phyloP scores from a whole-genome alignment of 2,888 invertebrate genomes.

The Arctia plantaginis region DNA sequence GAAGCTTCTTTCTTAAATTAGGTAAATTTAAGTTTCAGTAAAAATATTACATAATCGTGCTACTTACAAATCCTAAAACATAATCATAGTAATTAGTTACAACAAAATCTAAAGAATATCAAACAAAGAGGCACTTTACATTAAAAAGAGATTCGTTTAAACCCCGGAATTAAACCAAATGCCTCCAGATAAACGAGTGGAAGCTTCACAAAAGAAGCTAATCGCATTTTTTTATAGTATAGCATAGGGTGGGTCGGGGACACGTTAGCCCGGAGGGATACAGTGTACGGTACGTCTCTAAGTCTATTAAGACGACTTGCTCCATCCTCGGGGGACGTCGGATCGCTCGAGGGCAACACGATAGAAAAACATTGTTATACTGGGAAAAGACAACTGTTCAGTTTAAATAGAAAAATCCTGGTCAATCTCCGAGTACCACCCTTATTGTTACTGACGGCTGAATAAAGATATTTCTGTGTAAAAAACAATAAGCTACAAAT shows the following conservation, averaged over 20 bases:
- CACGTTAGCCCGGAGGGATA: slow-evolving; percentile 74
- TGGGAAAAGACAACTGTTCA: slow-evolving; percentile 77
- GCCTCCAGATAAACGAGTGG: slow-evolving; percentile 59
- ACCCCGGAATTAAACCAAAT: slow-evolving; percentile 52
- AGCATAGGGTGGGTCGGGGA: slow-evolving; percentile 68
- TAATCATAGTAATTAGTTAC: slow-evolving; percentile 52
- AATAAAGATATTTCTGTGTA: slow-evolving; percentile 57
- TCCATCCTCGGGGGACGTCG: slow-evolving; percentile 66
- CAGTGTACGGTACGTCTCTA: slow-evolving; percentile 76
- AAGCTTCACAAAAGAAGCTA: slow-evolving; percentile 74
- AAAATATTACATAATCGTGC: slow-evolving; percentile 66
- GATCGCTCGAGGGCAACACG: slow-evolving; percentile 67
- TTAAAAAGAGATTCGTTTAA: slow-evolving; percentile 53
- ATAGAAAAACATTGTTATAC: slow-evolving; percentile 76
- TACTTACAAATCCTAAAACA: slow-evolving; percentile 71
- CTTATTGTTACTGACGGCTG: slow-evolving; percentile 47
- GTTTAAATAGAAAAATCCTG: slow-evolving; percentile 71
- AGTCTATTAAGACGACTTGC: slow-evolving; percentile 84
- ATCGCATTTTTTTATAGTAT: slow-evolving; percentile 72
- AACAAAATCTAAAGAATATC: slow-evolving; percentile 59
- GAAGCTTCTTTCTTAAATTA: slow-evolving; percentile 57
- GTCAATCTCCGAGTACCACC: slow-evolving; percentile 48
- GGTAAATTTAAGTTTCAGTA: slow-evolving; percentile 61
- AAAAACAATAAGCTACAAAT: slow-evolving; percentile 64
- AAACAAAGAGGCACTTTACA: slow-evolving; percentile 41